phyloP scores from a whole-genome alignment of 1,140 invertebrate genomes.

The Manduca sexta region DNA sequence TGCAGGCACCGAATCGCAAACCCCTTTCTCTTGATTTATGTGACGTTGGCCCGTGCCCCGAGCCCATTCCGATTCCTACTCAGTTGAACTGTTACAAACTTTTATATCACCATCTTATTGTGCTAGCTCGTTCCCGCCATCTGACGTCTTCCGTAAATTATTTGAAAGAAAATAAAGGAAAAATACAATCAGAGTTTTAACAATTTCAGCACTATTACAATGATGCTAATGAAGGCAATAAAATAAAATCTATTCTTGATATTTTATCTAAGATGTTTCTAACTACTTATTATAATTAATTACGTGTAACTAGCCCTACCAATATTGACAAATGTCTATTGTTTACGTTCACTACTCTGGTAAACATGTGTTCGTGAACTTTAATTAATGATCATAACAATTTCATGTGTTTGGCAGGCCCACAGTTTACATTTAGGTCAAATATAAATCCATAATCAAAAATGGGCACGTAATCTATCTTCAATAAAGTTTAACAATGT shows the following conservation, averaged over 20 bases:
- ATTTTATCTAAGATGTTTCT: no score
- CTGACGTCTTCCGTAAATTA: slow-evolving; percentile 19
- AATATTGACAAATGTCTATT: no score
- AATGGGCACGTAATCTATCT: slow-evolving; percentile 7
- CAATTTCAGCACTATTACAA: no score
- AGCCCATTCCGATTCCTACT: no score
- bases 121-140: slow-evolving; percentile 16
- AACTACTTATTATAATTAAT: no score
- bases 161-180: slow-evolving; percentile 1
- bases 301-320: no score
- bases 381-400: not conserved
- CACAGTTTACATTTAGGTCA: slow-evolving; percentile 5
- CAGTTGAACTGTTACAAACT: slow-evolving; percentile 5
- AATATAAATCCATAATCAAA: not conserved
- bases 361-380: not conserved
- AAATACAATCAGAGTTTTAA: not conserved
- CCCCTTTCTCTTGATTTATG: slow-evolving; percentile 17
- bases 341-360: not conserved
- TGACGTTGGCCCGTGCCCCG: slow-evolving; percentile 9
- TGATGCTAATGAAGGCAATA: no score
- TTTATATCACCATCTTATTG: slow-evolving; percentile 14
- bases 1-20: slow-evolving; percentile 4
- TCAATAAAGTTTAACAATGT: slow-evolving; percentile 2
- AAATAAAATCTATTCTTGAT: no score
- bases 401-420: not conserved